phyloP scores from a whole-genome alignment of 2,888 invertebrate genomes.

The Leptinotarsa rubiginosa region DNA sequence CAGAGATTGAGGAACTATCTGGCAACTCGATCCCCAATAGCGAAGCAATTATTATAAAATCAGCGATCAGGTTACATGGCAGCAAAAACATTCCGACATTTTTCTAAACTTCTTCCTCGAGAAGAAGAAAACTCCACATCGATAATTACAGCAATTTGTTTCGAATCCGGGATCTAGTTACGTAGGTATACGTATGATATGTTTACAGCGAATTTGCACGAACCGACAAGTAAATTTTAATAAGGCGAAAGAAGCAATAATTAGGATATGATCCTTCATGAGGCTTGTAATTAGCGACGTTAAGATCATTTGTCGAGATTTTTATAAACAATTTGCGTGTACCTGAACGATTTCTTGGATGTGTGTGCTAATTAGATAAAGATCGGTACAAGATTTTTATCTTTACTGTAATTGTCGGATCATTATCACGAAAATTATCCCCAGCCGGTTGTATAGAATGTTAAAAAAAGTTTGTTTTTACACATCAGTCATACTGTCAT shows the following conservation, averaged over 20 bases:
- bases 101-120: constrained; percentile 13
- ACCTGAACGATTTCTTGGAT: constrained; percentile 33
- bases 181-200: not conserved
- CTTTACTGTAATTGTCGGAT: constrained; percentile 13
- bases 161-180: constrained; percentile 17
- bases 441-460: not conserved
- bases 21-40: not conserved
- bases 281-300: constrained; percentile 6
- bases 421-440: not conserved
- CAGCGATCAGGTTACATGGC: constrained; percentile 1
- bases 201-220: constrained; percentile 15
- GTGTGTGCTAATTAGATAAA: constrained; percentile 40
- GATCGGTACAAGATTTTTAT: constrained; percentile 38
- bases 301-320: constrained; percentile 17
- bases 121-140: constrained; percentile 23
- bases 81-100: constrained; percentile 7
- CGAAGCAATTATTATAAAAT: constrained; percentile 17
- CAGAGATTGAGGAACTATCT: constrained; percentile 12
- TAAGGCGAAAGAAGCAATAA: constrained; percentile 18
- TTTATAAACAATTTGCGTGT: constrained; percentile 29
- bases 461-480: not conserved
- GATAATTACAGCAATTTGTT: constrained; percentile 26
- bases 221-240: constrained; percentile 11
- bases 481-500: not conserved
- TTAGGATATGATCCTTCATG: constrained; percentile 10